A percentile compares a stretch with the other conserved stretches of the same genome.
phyloP scores from a whole-genome alignment of 1,140 invertebrate genomes.

The Rhagoletis pomonella region DNA sequence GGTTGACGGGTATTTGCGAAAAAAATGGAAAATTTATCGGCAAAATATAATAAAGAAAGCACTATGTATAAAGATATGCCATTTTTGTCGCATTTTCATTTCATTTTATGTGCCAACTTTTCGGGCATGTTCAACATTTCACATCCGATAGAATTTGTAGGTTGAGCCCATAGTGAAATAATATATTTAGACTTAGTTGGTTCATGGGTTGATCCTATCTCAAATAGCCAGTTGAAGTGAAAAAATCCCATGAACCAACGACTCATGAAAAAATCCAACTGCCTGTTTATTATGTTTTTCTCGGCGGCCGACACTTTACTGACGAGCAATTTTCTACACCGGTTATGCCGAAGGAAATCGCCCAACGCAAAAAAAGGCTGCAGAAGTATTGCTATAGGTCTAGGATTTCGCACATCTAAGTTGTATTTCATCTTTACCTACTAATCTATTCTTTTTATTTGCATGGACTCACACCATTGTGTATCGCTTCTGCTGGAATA shows the following conservation, averaged over 20 bases:
- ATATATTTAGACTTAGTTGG: no score
- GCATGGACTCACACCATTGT: constrained; percentile 58
- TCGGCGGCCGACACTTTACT: no score
- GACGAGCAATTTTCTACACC: constrained; percentile 94
- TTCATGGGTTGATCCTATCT: no score
- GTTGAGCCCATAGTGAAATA: no score
- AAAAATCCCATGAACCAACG: constrained; percentile 55
- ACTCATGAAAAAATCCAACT: constrained; percentile 91
- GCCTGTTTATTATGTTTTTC: constrained; percentile 72
- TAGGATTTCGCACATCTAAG: constrained; percentile 98
- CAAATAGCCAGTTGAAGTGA: no score
- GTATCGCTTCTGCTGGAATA: constrained; percentile 6
- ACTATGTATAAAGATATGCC: no score
- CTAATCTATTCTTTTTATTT: constrained; percentile 73
- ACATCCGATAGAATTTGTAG: no score
- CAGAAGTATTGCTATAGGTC: constrained; percentile 92
- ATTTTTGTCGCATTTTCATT: no score
- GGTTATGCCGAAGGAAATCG: constrained; percentile 89
- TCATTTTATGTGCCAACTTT: no score
- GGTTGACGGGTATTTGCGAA: constrained; percentile 45
- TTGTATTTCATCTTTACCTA: constrained; percentile 65
- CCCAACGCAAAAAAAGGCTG: constrained; percentile 80
- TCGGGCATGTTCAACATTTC: no score
- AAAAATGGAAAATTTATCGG: no score
- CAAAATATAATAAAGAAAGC: no score